Evolutionary conservation across 2,797 vertebrate species (phyloP), one percentile per base, ranked within the genome.

Genomic region (Rhinoraja longicauda): DNA sequence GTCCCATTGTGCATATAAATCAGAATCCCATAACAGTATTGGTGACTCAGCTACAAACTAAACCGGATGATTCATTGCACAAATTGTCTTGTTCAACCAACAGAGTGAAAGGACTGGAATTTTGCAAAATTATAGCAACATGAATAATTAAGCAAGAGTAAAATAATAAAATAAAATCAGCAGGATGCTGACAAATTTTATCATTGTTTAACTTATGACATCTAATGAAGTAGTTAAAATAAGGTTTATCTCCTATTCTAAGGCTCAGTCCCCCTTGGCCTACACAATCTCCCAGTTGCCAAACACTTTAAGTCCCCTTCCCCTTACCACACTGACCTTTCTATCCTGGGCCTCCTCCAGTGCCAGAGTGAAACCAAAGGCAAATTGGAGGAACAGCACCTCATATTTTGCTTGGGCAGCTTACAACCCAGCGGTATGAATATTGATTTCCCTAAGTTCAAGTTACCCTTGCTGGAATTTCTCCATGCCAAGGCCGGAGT

Each of bases 21-120:
- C 82, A 86, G 12, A 86, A n/a, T 62, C 57, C 29, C 53, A 62
- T 62, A n/a, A 86, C 57, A 17, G 82, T 62, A n/a, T 59, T n/a
- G 82, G 59, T 86, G 82, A 62, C 29, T 62, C 57, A 86, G 12
- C 53, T 62, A 19, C 29, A 86, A 13, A 29, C 53, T 59, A n/a
- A 84, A 81, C 21, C 10, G 39, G 39, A 62, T 86, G 82, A 86
- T 86, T 62, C 82, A 62, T 86, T 86, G 29, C 59, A 86, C 59
- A 29, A 62, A 32, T 86, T n/a, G n/a, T 86, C 12, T 86, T 62
- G 82, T 59, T 12, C 4, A 57, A 59, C 53, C 29, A n/a, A 59
- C 26, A 62, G 29, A 62, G 59, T 17, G 26, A 86, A 21, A 72
- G 21, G 57, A n/a, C 57, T n/a, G 82, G 29, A 62, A 6, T 86